Evolutionary conservation across 2,113 vertebrate genomes (phyloP), one percentile per base, ranked within the genome.

Genomic region (Hippocampus zosterae): DNA sequence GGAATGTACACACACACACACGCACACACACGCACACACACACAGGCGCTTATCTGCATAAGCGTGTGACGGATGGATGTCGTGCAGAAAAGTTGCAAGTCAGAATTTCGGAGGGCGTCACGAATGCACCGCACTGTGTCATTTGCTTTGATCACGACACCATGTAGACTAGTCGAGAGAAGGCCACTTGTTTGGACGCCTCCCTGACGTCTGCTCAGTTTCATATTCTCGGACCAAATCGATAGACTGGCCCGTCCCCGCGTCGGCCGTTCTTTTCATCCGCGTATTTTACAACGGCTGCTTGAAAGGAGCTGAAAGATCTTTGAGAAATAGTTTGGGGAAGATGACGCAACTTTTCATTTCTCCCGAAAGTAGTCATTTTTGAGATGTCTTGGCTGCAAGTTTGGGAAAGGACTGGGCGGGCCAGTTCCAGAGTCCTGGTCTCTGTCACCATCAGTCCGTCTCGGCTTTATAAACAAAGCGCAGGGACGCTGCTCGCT

Each of bases 1-100:
- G 92, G 94, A 95, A 95, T 94, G 92, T 89, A 92, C 15, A 62
- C 40, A 23, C 40, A 65, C 63, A 76, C 53, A 33, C 40, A 55
- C 21, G 12, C 46, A 13, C 46, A 18, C 46, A 15, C 46, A 2
- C 52, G 2, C 27, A 2, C 27, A 29, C 27, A 29, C 29, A 29
- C 29, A 29, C 52, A n/a, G 25, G 5, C 33, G 21, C 41, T 69
- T 72, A 68, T 69, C 19, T 52, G 21, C 8, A 46, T 21, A 74
- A 70, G 59, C 74, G 15, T 62, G n/a, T 69, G 50, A 79, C 4
- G 15, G 40, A 78, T 72, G 52, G 60, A 73, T 62, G 40, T 67
- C 18, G 2, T 8, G 18, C 48, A 46, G 41, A 23, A 37, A 68
- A 68, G 73, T 33, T 1, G 3, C 2, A 59, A 25, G 56, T 29